phyloP scores from a whole-genome alignment of 2,797 vertebrate genomes.

The Xerus rutilus region DNA sequence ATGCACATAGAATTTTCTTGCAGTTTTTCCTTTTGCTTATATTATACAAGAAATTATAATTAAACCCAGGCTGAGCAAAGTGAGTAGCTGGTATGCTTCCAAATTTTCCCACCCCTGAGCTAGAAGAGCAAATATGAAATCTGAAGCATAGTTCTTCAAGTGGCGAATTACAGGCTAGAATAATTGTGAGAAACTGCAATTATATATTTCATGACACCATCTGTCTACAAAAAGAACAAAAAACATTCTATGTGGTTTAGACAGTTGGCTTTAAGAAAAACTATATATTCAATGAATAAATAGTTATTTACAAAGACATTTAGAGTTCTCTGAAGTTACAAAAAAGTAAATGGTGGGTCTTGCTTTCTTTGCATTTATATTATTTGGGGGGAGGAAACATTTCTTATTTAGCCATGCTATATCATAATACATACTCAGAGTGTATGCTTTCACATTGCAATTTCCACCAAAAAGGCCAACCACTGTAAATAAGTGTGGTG shows the following conservation, averaged over 20 bases:
- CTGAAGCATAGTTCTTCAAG: slow-evolving; percentile 47
- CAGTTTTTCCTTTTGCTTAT: slow-evolving; percentile 43
- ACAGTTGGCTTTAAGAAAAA: not conserved
- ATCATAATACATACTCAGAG: slow-evolving; percentile 63
- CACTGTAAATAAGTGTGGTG: slow-evolving; percentile 62
- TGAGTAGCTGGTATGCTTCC: slow-evolving; percentile 62
- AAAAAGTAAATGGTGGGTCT: slow-evolving; percentile 41
- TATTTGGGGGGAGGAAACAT: not conserved
- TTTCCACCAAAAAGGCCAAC: slow-evolving; percentile 66
- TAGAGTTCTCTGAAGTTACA: slow-evolving; percentile 52
- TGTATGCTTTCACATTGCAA: slow-evolving; percentile 21
- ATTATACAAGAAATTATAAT: slow-evolving; percentile 67
- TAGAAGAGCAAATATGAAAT: slow-evolving; percentile 62
- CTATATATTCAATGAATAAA: slow-evolving; percentile 66
- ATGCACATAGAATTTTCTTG: not conserved
- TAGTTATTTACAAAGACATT: slow-evolving; percentile 63
- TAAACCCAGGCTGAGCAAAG: slow-evolving; percentile 61
- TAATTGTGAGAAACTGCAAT: slow-evolving; percentile 61
- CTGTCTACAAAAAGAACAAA: slow-evolving; percentile 57
- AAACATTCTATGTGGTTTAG: slow-evolving; percentile 41
- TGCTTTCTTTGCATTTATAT: slow-evolving; percentile 63
- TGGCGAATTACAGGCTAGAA: slow-evolving; percentile 43
- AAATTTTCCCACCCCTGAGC: slow-evolving; percentile 53
- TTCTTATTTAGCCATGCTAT: slow-evolving; percentile 57
- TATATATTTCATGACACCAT: slow-evolving; percentile 55